Base-by-base conservation (phyloP, 2,797 vertebrate species). In the Thalassophryne amazonica region DNA sequence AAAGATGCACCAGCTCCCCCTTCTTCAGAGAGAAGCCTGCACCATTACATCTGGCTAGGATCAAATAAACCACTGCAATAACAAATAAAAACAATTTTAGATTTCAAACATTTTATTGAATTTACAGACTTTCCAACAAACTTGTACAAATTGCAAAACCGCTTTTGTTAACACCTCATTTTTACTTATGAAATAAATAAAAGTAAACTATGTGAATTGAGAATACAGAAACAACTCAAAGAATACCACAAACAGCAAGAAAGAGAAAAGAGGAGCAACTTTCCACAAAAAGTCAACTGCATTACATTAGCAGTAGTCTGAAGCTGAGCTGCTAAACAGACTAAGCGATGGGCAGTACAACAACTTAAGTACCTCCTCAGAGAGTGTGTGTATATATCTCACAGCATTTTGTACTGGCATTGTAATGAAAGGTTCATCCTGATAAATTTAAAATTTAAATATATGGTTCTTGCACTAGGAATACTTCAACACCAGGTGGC, bases 141-240 rank as follows among this genome's bases (percentile, higher is more conserved):
- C 81, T 87, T 78, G 79, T 90, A 91, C 87, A 91, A 91, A 91
- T 88, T 80, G 84, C 83, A 89, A 88, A 90, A 89, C 85, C 83
- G 76, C 73, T 86, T 91, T 88, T 81, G 80, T 78, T 85, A 89
- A 90, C 75, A 85, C 68, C 42, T 85, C 69, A 66, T 79, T 81
- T 70, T 61, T 61, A 62, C 23, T 68, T 67, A 14, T 52, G 69
- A 86, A 85, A 89, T 86, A 85, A 89, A 86, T 88, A 55, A 80
- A 85, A 72, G 72, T 78, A 81, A 80, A 84, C 77, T 70, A 61
- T 78, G 59, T 74, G 30, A 76, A 79, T 22, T 40, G 31, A 78
- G 53, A 81, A 81, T 41, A 72, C 14, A 58, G 55, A 77, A 76
- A 74, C 58, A 77, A 78, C 64, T 53, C 54, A 72, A 48, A 81